Evolutionary conservation across 1,140 invertebrate genomes (phyloP).

Genomic region (Platorchestia sp.): DNA sequence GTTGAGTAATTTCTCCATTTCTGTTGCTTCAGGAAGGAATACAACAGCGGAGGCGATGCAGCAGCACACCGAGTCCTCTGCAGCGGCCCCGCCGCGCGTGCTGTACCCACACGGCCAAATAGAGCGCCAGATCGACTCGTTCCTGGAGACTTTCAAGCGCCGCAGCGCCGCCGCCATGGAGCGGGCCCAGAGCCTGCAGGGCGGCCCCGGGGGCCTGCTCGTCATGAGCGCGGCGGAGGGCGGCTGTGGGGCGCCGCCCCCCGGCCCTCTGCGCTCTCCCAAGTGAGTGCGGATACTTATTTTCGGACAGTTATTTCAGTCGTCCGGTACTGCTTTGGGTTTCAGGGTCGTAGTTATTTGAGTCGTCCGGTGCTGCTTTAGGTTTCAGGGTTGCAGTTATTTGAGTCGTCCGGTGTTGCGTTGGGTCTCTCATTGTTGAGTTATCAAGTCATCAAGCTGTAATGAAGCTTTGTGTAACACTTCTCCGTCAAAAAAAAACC

Average conservation of each 20-base stretch:
- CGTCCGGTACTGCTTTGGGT: too few species aligned
- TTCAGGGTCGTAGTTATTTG: too few species aligned
- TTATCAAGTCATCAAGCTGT: too few species aligned
- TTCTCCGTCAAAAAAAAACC: too few species aligned
- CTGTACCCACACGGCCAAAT: constrained; percentile 71
- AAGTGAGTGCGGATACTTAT: constrained; percentile 14
- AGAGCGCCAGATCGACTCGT: constrained; percentile 85
- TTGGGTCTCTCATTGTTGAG: too few species aligned
- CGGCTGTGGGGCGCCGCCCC: constrained; percentile 59
- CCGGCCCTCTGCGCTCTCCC: constrained; percentile 43
- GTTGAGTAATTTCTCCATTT: background rate
- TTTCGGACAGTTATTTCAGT: too few species aligned
- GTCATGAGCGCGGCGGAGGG: constrained; percentile 58
- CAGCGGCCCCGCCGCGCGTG: constrained; percentile 54
- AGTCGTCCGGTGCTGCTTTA: too few species aligned
- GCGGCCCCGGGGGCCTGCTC: constrained; percentile 61
- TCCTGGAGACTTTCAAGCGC: constrained; percentile 83
- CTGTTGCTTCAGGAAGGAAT: background rate
- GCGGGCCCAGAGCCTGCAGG: constrained; percentile 71
- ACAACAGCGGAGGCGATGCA: background rate
- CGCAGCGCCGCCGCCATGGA: constrained; percentile 82
- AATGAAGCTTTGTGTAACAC: too few species aligned
- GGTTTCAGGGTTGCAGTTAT: too few species aligned
- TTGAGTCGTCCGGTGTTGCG: too few species aligned
- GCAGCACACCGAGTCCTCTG: background rate